Evolutionary conservation across 2,888 invertebrate species (phyloP).

Genomic region (Acleris holmiana): DNA sequence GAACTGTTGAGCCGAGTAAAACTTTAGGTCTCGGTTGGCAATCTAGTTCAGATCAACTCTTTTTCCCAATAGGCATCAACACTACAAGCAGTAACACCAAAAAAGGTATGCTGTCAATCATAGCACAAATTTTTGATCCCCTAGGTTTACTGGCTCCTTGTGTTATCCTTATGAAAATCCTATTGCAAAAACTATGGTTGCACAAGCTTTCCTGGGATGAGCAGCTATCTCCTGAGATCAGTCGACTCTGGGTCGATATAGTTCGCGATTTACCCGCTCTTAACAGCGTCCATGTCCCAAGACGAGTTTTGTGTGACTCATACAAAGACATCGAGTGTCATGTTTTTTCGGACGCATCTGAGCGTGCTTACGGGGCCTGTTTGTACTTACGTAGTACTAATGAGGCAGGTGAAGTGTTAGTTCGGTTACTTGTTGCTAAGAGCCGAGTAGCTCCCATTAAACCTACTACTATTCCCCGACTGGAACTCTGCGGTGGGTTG

Average conservation of each 20-base stretch:
- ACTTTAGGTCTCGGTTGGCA: conserved; percentile 36
- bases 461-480: conserved; percentile 46
- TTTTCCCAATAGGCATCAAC: too few species aligned
- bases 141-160: conserved; percentile 18
- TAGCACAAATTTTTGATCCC: conserved; percentile 7
- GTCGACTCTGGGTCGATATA: too few species aligned
- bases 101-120: conserved; percentile 38
- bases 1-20: conserved; percentile 32
- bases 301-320: too few species aligned
- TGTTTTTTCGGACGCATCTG: too few species aligned
- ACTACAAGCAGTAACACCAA: conserved; percentile 41
- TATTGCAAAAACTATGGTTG: too few species aligned
- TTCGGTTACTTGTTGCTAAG: conserved; percentile 43
- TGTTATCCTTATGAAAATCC: conserved; percentile 35
- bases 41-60: background rate
- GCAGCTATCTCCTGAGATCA: too few species aligned
- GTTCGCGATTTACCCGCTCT: too few species aligned
- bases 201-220: too few species aligned
- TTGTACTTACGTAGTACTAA: conserved; percentile 41
- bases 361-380: too few species aligned
- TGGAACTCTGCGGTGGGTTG: conserved; percentile 50
- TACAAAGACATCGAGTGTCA: too few species aligned
- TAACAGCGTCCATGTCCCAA: too few species aligned
- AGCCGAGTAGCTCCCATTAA: conserved; percentile 40
- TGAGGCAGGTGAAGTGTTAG: conserved; percentile 25